Evolutionary conservation across 1,140 invertebrate species (phyloP).

Genomic region (Trachymyrmex septentrionalis): DNA sequence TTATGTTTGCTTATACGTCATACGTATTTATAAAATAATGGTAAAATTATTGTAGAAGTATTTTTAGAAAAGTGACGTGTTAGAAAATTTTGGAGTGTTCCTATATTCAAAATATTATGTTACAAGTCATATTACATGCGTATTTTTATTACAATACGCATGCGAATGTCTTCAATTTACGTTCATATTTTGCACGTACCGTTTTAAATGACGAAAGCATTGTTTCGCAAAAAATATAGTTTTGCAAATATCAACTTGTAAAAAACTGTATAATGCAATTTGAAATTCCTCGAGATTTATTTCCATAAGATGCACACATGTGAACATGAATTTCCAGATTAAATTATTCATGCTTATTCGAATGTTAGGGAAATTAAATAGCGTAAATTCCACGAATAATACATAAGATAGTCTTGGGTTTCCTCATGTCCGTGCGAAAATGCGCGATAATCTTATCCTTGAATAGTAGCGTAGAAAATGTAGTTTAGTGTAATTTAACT

Average conservation of each 20-base stretch:
- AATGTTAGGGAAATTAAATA: constrained; percentile 3
- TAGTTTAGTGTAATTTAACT: not conserved
- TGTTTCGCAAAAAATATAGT: not conserved
- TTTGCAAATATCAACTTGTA: not conserved
- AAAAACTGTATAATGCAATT: not conserved
- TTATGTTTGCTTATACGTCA: not conserved
- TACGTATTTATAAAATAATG: not conserved
- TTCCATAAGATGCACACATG: not conserved
- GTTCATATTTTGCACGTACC: no score
- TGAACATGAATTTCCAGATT: not conserved
- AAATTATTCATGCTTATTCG: constrained; percentile 1
- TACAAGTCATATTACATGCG: no score
- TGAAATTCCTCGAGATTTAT: not conserved
- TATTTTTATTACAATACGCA: not conserved
- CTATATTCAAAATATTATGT: not conserved
- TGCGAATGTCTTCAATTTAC: not conserved
- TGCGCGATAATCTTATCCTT: not conserved
- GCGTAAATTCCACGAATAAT: not conserved
- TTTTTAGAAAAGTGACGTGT: not conserved
- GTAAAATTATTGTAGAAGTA: not conserved
- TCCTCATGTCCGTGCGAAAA: not conserved
- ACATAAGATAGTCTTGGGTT: not conserved
- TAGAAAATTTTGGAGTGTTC: not conserved
- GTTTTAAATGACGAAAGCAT: not conserved
- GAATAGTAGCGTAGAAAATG: not conserved